A percentile compares a stretch with the other conserved stretches of the same genome.
These are phyloP conservation scores for Drosophila subpulchrella DNA, from an alignment of 1,140 invertebrate species.

Conservation along the genomic window DNA sequence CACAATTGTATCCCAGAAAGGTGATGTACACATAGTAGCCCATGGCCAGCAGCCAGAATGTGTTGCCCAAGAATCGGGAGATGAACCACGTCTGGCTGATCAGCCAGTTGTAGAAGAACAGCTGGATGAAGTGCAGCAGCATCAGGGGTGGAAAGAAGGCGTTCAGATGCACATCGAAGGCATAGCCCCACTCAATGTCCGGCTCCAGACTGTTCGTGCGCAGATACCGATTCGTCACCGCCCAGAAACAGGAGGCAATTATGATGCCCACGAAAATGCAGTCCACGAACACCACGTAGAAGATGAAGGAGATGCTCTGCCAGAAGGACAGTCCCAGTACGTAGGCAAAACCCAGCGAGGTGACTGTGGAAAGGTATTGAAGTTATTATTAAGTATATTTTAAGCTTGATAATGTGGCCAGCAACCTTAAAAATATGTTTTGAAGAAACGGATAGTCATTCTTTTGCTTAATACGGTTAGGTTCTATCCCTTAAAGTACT, in stretches of 20 bases:
- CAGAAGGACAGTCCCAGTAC: constrained; percentile 91
- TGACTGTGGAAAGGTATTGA: constrained; percentile 87
- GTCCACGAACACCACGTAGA: constrained; percentile 97
- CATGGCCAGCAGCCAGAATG: constrained; percentile 96
- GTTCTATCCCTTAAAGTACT: too few species aligned
- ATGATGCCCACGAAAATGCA: constrained; percentile 95
- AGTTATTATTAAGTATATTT: neutral
- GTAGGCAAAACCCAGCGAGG: constrained; percentile 95
- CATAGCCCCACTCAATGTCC: constrained; percentile 99
- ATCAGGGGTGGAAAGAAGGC: constrained; percentile 97
- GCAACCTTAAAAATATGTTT: too few species aligned
- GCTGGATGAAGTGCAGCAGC: constrained; percentile 96
- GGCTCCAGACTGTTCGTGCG: constrained; percentile 88
- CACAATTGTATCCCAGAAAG: constrained; percentile 98
- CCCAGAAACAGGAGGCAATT: constrained; percentile 96
- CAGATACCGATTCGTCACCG: constrained; percentile 93
- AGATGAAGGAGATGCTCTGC: constrained; percentile 93
- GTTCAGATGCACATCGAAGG: constrained; percentile 99
- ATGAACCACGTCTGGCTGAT: constrained; percentile 91
- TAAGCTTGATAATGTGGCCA: neutral
- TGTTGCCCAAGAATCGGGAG: constrained; percentile 94
- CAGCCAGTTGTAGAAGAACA: constrained; percentile 94
- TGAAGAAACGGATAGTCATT: too few species aligned
- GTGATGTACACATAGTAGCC: constrained; percentile 99
- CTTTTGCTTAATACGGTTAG: too few species aligned